Base-by-base conservation (phyloP, 2,797 vertebrate species). In the Diceros bicornis region DNA sequence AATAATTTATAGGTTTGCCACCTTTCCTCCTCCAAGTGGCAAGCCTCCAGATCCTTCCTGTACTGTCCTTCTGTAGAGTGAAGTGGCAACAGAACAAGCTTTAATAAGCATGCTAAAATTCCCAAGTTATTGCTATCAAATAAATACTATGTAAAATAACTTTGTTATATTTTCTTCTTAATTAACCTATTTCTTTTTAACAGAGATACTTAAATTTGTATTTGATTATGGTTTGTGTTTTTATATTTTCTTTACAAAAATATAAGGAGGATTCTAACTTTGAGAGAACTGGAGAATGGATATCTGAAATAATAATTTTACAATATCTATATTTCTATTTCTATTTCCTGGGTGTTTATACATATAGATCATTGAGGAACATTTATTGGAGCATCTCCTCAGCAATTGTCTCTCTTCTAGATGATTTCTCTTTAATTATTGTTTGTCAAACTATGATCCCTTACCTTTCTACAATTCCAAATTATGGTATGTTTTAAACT, bases 1-100 rank as follows among this genome's bases (percentile, higher is more conserved):
- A 91, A 37, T 96, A 64, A 97, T 95, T 95, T 97, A 97, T 86
- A 77, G 78, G 57, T 77, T 93, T 96, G 44, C 72, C 68, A 74
- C 86, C 72, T 95, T 86, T 89, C 41, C 72, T 86, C 52, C 91
- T 95, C 87, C 61, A 69, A 90, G n/a, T 91, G 75, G 81, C 72
- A 88, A 78, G 21, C 21, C 13, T 92, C 93, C 84, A 97, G 68
- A 84, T 82, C 25, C 71, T 50, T 97, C 59, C 47, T 50, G 18
- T 72, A 17, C 50, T 7, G 4, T 44, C 32, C 61, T 0, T 2
- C 25, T 50, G 0, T 55, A 50, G 12, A 29, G 8, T 6, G 37
- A 94, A 88, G 14, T 18, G 23, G 21, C 14, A 91, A 34, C 34
- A 41, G 78, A 88, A 66, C 12, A 74, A 55, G 14, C 14, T 71